Conservation (phyloP, 2,888 invertebrate genomes). For the Agriotes lineatus region DNA sequence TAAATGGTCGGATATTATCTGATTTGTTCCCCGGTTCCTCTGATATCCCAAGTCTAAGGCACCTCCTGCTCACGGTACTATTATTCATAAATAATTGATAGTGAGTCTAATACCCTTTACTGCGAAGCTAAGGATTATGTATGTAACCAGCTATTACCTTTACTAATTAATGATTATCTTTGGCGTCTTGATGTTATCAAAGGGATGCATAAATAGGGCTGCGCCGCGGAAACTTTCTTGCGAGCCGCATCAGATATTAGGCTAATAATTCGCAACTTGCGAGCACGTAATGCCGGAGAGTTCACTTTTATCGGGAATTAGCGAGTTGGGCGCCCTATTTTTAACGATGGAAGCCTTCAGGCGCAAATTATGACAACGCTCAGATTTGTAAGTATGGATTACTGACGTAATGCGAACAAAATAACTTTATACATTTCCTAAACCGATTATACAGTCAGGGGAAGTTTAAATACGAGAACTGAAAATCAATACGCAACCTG, state of each 20-base stretch:
- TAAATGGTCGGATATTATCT: constrained; percentile 13
- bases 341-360: background rate
- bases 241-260: constrained; percentile 26
- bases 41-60: constrained; percentile 14
- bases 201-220: constrained; percentile 39
- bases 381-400: constrained; percentile 24
- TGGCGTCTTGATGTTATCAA: constrained; percentile 41
- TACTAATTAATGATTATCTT: constrained; percentile 44
- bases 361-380: background rate
- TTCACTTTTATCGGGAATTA: no score
- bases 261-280: no score
- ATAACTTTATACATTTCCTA: constrained; percentile 35
- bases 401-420: constrained; percentile 30
- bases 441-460: constrained; percentile 36
- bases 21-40: constrained; percentile 17
- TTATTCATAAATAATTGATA: constrained; percentile 43
- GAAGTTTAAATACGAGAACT: constrained; percentile 29
- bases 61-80: constrained; percentile 16
- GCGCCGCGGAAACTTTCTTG: constrained; percentile 31
- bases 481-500: constrained; percentile 17
- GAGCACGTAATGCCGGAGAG: background rate
- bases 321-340: constrained; percentile 13
- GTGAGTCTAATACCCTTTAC: constrained; percentile 35
- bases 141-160: constrained; percentile 43
- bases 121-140: constrained; percentile 36